phyloP scores from a whole-genome alignment of 2,888 invertebrate species.

The Adineta ricciae region DNA sequence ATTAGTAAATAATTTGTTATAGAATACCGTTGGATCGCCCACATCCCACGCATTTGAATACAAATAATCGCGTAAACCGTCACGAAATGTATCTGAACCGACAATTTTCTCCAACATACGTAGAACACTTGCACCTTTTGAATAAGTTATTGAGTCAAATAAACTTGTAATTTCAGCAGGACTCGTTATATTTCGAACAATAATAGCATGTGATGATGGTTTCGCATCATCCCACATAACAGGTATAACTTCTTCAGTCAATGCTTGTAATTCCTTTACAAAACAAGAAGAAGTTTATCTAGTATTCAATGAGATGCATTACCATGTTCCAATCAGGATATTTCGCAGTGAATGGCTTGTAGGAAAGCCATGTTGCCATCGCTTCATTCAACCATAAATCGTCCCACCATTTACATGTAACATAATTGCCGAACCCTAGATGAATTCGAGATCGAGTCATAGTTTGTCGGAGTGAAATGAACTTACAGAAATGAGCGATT shows the following conservation, averaged over 20 bases:
- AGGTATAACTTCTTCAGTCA: constrained; percentile 26
- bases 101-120: constrained; percentile 32
- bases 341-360: constrained; percentile 14
- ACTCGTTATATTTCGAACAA: constrained; percentile 20
- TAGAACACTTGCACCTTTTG: constrained; percentile 28
- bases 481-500: constrained; percentile 28
- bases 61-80: constrained; percentile 29
- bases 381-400: constrained; percentile 33
- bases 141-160: constrained; percentile 32
- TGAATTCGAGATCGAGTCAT: no score
- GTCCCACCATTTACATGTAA: constrained; percentile 33
- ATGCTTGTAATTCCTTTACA: constrained; percentile 27
- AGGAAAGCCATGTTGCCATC: constrained; percentile 27
- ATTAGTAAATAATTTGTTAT: constrained; percentile 27
- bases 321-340: constrained; percentile 32
- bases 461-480: neutral
- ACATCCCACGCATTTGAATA: constrained; percentile 23
- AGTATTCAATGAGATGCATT: neutral
- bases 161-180: constrained; percentile 28
- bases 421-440: constrained; percentile 32
- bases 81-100: constrained; percentile 23
- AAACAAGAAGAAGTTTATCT: neutral
- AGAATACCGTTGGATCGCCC: constrained; percentile 22
- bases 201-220: constrained; percentile 22
- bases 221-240: constrained; percentile 33